phyloP scores from a whole-genome alignment of 2,113 vertebrate species.

The Dipodomys spectabilis region DNA sequence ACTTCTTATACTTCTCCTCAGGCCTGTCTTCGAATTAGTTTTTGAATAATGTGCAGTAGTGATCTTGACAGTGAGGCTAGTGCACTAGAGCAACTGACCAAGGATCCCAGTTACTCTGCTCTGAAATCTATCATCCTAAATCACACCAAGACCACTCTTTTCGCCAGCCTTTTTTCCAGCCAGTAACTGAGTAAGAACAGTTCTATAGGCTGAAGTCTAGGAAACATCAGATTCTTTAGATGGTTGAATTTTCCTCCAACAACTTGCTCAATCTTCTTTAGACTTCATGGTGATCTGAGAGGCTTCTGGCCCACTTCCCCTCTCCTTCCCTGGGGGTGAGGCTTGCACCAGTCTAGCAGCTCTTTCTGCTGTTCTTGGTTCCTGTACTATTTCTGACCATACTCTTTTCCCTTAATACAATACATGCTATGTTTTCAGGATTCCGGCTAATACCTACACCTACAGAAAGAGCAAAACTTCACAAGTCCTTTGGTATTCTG shows the following conservation, averaged over 20 bases:
- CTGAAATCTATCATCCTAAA: neutral
- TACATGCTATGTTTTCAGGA: neutral
- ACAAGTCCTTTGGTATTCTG: neutral
- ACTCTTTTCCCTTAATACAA: neutral
- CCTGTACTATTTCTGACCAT: neutral
- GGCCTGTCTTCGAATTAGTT: neutral
- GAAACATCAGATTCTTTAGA: neutral
- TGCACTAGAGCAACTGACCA: neutral
- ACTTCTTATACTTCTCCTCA: slow-evolving; percentile 14
- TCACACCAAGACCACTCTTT: neutral
- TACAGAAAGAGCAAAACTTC: neutral
- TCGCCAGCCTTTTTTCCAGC: neutral
- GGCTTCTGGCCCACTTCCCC: neutral
- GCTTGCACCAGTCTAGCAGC: neutral
- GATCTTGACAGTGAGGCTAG: neutral
- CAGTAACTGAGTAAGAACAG: neutral
- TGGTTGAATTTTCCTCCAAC: neutral
- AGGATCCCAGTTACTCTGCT: neutral
- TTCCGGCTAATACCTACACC: neutral
- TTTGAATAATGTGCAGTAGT: neutral
- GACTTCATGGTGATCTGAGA: neutral
- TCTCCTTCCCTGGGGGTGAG: neutral
- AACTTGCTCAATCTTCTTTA: neutral
- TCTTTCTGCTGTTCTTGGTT: neutral
- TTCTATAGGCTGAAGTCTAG: neutral